Evolutionary conservation across 2,797 vertebrate species (phyloP).

Genomic region (Ctenosaura bakeri): DNA sequence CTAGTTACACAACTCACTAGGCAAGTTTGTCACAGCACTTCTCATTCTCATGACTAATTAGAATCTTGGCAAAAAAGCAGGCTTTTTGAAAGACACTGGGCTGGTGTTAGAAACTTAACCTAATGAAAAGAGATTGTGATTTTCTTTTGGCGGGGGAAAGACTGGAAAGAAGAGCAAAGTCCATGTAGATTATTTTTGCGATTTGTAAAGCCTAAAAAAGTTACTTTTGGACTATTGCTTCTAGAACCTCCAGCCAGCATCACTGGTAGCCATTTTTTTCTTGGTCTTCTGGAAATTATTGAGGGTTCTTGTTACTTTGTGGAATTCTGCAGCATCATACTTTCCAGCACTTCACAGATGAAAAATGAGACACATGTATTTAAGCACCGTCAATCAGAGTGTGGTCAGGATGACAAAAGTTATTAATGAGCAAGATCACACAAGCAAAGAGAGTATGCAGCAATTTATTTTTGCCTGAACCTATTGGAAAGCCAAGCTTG

Average conservation of each 20-base stretch:
- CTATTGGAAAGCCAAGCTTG: too few species aligned
- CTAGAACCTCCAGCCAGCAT: too few species aligned
- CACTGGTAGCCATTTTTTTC: not conserved
- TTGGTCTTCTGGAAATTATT: not conserved
- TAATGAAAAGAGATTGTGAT: constrained; percentile 11
- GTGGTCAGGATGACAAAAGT: too few species aligned
- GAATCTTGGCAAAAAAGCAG: constrained; percentile 33
- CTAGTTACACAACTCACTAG: constrained; percentile 29
- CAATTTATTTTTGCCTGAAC: too few species aligned
- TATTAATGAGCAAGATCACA: too few species aligned
- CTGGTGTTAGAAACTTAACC: constrained; percentile 21
- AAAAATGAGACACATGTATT: too few species aligned
- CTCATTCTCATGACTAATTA: constrained; percentile 19
- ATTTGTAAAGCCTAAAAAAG: not conserved
- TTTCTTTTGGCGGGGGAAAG: not conserved
- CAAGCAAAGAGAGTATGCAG: too few species aligned
- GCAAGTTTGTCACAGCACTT: constrained; percentile 40
- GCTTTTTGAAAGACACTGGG: constrained; percentile 20
- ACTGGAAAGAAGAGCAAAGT: not conserved
- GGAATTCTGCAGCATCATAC: not conserved
- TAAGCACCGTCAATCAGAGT: too few species aligned
- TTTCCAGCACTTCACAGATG: too few species aligned
- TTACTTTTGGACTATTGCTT: not conserved
- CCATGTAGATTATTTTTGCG: not conserved
- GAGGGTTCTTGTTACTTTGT: not conserved